Evolutionary conservation across 2,888 invertebrate genomes (phyloP), one percentile per base, ranked within the genome.

Genomic region (Tortricodes alternella): DNA sequence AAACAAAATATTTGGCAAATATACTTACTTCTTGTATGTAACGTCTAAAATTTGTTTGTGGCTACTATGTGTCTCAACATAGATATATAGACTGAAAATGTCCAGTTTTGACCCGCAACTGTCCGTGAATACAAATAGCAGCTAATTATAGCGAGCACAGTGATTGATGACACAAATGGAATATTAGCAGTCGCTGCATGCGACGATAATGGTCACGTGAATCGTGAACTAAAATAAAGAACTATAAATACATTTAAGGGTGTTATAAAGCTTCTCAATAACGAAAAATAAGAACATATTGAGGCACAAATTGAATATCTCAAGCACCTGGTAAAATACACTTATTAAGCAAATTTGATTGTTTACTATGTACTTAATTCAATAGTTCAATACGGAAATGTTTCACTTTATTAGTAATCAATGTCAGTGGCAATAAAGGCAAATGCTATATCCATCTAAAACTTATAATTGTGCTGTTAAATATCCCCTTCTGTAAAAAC

Each of bases 151-250:
- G 24, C 29, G 34, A 18, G 29, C n/a, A 13, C 34, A 21, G 52
- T 43, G 58, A 49, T 48, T 49, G 48, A 53, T 48, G 52, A 11
- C 24, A 38, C 34, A 41, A 51, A 44, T 29, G 43, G 37, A 37
- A 37, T 27, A 59, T 59, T 59, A 53, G 38, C 15, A 16, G 37
- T 58, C 44, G 38, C 24, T 16, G 38, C 50, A 24, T 46, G 19
- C 57, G 8, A 19, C 24, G 50, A 57, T 46, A 46, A 29, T 41
- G 29, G 32, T 46, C 51, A 57, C 50, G 46, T 50, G 57, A 32
- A 46, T 19, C 19, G 21, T 32, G 15, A 24, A 50, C 38, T 41
- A 23, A 46, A 49, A 39, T 39, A 38, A 27, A 49, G 32, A 5
- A 11, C 24, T 24, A 27, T 38, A 24, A 38, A 38, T 27, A 49